These are phyloP conservation scores for Globia sparganii DNA, from an alignment of 2,888 invertebrate species.

Conservation along the genomic window DNA sequence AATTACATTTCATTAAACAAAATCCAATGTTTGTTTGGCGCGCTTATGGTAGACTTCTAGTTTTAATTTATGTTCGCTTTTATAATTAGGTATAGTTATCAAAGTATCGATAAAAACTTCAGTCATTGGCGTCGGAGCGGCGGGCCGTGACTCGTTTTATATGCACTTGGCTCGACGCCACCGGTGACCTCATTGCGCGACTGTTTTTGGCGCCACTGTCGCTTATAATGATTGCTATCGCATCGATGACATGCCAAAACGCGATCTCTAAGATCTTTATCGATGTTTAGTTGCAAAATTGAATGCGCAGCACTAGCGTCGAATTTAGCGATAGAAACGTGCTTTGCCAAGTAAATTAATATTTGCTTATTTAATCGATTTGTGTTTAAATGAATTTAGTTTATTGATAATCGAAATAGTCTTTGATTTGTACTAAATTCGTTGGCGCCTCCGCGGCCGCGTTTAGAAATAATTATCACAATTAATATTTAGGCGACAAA, in stretches of 20 bases:
- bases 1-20: conserved; percentile 68
- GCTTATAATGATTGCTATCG: conserved; percentile 81
- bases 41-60: conserved; percentile 45
- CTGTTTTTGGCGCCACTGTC: conserved; percentile 87
- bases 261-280: conserved; percentile 75
- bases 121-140: conserved; percentile 72
- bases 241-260: conserved; percentile 86
- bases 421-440: conserved; percentile 35
- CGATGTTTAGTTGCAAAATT: conserved; percentile 76
- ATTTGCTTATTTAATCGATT: conserved; percentile 46
- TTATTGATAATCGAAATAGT: conserved; percentile 38
- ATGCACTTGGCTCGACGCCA: conserved; percentile 88
- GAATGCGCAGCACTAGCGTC: conserved; percentile 73
- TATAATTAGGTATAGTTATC: conserved; percentile 66
- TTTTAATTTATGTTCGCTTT: conserved; percentile 65
- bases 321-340: conserved; percentile 49
- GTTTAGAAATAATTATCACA: conserved; percentile 29
- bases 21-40: conserved; percentile 60
- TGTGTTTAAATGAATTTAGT: conserved; percentile 46
- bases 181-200: conserved; percentile 86
- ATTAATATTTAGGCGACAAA: conserved; percentile 17
- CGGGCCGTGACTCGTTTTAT: conserved; percentile 76
- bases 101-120: conserved; percentile 75
- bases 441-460: conserved; percentile 41
- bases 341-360: conserved; percentile 56